A percentile compares a stretch with the other conserved stretches of the same genome.
Evolutionary conservation across 2,888 invertebrate species (phyloP).

Genomic region (Sarcophaga subvicina): DNA sequence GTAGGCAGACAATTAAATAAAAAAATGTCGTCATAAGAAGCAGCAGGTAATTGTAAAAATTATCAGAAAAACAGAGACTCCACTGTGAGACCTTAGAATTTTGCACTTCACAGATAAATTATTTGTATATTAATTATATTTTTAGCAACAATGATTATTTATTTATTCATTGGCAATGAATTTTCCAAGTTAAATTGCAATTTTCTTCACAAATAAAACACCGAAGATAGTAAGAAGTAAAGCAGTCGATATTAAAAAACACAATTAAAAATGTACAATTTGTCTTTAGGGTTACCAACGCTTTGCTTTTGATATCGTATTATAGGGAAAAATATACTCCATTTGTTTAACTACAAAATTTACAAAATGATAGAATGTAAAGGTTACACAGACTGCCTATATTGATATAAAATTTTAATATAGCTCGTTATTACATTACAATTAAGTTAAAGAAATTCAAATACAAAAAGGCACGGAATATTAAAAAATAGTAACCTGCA

Average conservation of each 20-base stretch:
- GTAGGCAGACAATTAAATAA: slow-evolving; percentile 26
- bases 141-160: not conserved
- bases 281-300: slow-evolving; percentile 48
- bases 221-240: slow-evolving; percentile 42
- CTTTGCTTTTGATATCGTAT: not conserved
- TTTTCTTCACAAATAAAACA: slow-evolving; percentile 46
- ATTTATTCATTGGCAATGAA: slow-evolving; percentile 27
- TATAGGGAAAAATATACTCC: not conserved
- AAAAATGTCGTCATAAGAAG: slow-evolving; percentile 59
- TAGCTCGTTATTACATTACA: too few species aligned
- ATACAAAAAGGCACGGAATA: too few species aligned
- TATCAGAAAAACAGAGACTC: not conserved
- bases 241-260: slow-evolving; percentile 58
- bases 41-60: slow-evolving; percentile 58
- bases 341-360: not conserved
- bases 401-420: too few species aligned
- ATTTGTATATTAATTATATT: not conserved
- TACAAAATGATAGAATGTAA: too few species aligned
- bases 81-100: slow-evolving; percentile 22
- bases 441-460: too few species aligned
- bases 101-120: slow-evolving; percentile 20
- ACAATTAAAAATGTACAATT: slow-evolving; percentile 59
- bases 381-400: too few species aligned
- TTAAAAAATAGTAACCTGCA: too few species aligned
- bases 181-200: slow-evolving; percentile 39